Conservation (phyloP, 2,797 vertebrate species). For the Melanotaenia pygmaea region DNA sequence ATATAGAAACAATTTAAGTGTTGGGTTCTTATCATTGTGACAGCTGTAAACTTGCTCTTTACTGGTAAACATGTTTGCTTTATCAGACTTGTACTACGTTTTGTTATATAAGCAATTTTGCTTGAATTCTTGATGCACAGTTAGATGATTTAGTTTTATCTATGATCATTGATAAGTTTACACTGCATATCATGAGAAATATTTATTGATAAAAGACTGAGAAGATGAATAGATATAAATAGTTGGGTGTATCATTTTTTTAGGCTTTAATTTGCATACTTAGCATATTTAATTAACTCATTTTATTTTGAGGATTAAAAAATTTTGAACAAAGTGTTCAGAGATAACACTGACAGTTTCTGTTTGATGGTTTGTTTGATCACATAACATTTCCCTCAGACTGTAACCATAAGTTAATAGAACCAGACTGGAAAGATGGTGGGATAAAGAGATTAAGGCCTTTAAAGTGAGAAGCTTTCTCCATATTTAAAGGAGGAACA, state of each 20-base stretch:
- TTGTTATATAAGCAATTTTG: neutral
- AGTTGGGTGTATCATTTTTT: neutral
- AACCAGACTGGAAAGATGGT: conserved; percentile 32
- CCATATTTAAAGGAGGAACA: neutral
- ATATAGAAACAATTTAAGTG: neutral
- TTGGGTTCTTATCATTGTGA: neutral
- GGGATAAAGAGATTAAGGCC: conserved; percentile 46
- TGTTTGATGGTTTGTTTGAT: conserved; percentile 32
- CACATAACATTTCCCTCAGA: conserved; percentile 18
- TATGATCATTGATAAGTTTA: neutral
- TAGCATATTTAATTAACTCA: neutral
- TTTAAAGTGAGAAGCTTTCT: conserved; percentile 22
- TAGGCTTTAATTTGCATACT: neutral
- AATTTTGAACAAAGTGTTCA: neutral
- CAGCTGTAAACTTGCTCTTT: neutral
- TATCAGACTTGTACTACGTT: neutral
- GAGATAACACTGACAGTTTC: conserved; percentile 14
- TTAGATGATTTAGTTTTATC: neutral
- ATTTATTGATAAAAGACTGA: neutral
- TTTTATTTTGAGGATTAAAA: neutral
- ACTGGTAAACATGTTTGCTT: neutral
- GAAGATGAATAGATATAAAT: neutral
- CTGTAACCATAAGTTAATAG: conserved; percentile 18
- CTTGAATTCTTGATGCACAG: neutral
- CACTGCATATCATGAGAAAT: neutral